Evolutionary conservation across 2,113 vertebrate species (phyloP), one percentile per base, ranked within the genome.

Genomic region (pig (Sus scrofa)): DNA sequence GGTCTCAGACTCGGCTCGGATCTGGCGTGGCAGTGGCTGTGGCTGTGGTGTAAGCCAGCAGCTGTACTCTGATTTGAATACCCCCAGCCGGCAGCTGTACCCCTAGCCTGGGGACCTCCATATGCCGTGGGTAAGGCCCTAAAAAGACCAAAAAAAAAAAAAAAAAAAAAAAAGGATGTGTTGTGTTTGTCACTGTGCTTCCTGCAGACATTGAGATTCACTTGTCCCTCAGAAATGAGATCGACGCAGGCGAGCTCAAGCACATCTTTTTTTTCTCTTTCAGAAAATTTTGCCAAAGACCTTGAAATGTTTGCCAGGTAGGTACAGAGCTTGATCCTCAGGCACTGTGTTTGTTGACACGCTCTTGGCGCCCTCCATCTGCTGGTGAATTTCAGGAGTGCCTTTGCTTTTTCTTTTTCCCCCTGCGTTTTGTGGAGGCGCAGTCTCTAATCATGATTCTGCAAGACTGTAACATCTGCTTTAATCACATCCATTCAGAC

Each of bases 241-340:
- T 16, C 15, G 67, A 26, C 1, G n/a, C 68, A 63, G 86, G 77
- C 62, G 39, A 37, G 4, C 27, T 97, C 44, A 74, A 12, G 1
- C 87, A 8, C 94, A 0, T 96, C 44, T 44, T 98, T 87, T 86
- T 97, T 98, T 71, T 98, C 85, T 98, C 93, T 98, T 98, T 95
- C 98, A 99, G 99, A 99, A 97, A 98, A 92, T 93, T 99, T 99
- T 98, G 99, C 99, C 12, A 99, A 98, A 97, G 99, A 99, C 98
- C 98, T 99, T 62, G 99, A 99, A 96, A 98, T 99, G 92, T 99
- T 99, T 98, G 99, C 99, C 67, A 99, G 99, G 99, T 99, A 98
- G 96, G 98, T 98, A 12, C 1, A 63, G 62, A 93, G 2, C 20
- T 77, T 78, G 71, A 2, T 0, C 16, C 7, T 71, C 3, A 1